Base-by-base conservation (phyloP, 2,888 invertebrate genomes). In the Bembecia ichneumoniformis region DNA sequence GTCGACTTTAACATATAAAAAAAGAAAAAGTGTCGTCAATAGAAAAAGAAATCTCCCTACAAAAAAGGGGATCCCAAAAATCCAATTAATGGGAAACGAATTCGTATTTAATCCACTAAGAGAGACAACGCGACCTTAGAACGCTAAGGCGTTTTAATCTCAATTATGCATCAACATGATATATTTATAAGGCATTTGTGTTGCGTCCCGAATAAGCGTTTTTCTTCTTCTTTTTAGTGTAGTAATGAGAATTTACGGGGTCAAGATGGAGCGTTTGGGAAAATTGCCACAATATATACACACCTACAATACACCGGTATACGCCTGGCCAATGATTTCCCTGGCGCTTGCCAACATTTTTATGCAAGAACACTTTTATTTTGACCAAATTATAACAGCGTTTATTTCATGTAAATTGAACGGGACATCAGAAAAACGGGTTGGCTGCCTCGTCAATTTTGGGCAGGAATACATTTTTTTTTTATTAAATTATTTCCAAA, bases 211-310 rank as follows among this genome's bases (percentile, higher is more conserved):
- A 51, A 50, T 50, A 51, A 55, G 51, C 50, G 52, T 47, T 52
- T 50, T 48, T 50, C 52, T 28, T 43, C 34, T n/a, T 46, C 34
- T 46, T 46, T 51, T 53, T 52, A 47, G 50, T 50, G 45, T 46
- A 36, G 46, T 57, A 57, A 57, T 52, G 51, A 55, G 52, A 48
- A 57, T 57, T 55, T 54, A 57, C 51, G 34, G 47, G 43, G 40
- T 34, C 46, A 20, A 46, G 46, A 46, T 11, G 46, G 28, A 46
- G 46, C 44, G 44, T 64, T 68, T 63, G 68, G 67, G 67, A 66
- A 60, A 58, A 62, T 58, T 69, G 66, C 66, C 65, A 66, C 63
- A 44, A 40, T n/a, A 36, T 5, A 36, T 4, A 5, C 5, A 20
- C 7, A 28, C 7, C 5, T 28, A 28, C n/a, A n/a, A n/a, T 28